A percentile compares a stretch with the other conserved stretches of the same genome.
Evolutionary conservation across 2,113 vertebrate species (phyloP).

Genomic region (human): GRCh38 chr7:24896501-24897000

Average conservation of each 20-base stretch:
- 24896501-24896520: not conserved
- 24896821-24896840: no score
- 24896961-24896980: no score
- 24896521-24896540: not conserved
- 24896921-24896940: no score
- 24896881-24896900: no score
- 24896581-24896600: not conserved
- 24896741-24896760: not conserved
- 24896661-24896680: not conserved
- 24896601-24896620: not conserved
- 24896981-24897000: no score
- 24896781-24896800: no score
- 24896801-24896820: no score
- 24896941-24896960: no score
- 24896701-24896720: not conserved
- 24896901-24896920: no score
- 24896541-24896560: not conserved
- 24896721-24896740: not conserved
- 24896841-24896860: no score
- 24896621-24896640: rapidly evolving
- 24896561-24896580: not conserved
- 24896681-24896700: not conserved
- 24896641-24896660: not conserved
- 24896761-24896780: not conserved
- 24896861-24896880: no score